A percentile compares a stretch with the other conserved stretches of the same genome.
phyloP scores from a whole-genome alignment of 1,140 invertebrate genomes.

The Pollicipes pollicipes region DNA sequence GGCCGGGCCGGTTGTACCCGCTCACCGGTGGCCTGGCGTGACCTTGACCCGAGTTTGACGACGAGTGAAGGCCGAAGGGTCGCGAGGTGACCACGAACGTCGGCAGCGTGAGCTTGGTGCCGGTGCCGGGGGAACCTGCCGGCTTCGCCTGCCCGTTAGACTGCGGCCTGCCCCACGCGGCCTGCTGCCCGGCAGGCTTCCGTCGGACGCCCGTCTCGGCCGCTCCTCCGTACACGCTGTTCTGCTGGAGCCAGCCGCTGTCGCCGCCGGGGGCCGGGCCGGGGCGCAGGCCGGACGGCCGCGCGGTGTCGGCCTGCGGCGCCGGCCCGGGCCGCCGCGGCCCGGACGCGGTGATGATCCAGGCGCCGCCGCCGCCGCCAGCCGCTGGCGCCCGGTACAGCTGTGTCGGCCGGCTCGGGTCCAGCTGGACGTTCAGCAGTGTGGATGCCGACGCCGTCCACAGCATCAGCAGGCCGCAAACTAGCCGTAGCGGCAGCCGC shows the following conservation, averaged over 20 bases:
- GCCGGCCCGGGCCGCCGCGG: no score
- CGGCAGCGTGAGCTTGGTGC: background rate
- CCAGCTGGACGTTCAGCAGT: background rate
- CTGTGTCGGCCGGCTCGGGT: background rate
- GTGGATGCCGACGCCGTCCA: background rate
- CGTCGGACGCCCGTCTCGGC: no score
- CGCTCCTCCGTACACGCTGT: no score
- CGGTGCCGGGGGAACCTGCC: no score
- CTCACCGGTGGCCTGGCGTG: background rate
- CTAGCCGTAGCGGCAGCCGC: background rate
- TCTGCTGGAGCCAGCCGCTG: no score
- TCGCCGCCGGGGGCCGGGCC: no score
- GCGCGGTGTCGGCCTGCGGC: no score
- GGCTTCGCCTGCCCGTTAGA: background rate
- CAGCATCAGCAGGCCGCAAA: background rate
- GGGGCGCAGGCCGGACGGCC: no score
- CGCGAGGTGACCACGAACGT: background rate
- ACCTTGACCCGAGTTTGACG: background rate
- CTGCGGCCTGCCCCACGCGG: background rate
- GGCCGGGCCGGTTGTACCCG: background rate
- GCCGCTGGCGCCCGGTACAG: background rate
- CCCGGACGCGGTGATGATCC: background rate
- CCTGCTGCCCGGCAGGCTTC: no score
- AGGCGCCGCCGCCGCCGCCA: background rate
- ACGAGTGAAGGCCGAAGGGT: background rate